Percentiles rank a stretch among this genome's conserved stretches.
Evolutionary conservation across 2,113 vertebrate genomes (phyloP).

Genomic region (Tiliqua scincoides): DNA sequence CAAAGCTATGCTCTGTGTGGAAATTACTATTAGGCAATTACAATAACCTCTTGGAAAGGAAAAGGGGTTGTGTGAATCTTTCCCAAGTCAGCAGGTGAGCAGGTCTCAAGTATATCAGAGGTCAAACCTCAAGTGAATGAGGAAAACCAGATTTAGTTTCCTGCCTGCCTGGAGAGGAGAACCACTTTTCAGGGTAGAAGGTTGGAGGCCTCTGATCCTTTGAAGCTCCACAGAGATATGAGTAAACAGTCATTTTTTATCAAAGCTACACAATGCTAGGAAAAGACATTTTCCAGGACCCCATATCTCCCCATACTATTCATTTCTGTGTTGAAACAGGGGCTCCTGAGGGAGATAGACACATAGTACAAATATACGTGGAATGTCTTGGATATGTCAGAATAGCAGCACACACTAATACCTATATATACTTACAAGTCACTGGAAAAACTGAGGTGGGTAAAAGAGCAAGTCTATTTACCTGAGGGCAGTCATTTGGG

Average conservation of each 20-base stretch:
- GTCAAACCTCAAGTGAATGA: not conserved
- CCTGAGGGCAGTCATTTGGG: too few relatives aligned
- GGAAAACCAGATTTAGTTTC: slow-evolving; percentile 25
- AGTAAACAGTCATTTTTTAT: slow-evolving; percentile 13
- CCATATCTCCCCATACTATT: slow-evolving; percentile 3
- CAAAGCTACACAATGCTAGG: slow-evolving; percentile 11
- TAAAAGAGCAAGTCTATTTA: too few relatives aligned
- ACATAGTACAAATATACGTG: not conserved
- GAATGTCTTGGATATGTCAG: not conserved
- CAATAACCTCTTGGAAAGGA: not conserved
- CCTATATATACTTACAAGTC: too few relatives aligned
- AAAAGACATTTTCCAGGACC: slow-evolving; percentile 27
- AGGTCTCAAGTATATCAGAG: not conserved
- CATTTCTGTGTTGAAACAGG: slow-evolving; percentile 1
- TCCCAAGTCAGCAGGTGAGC: not conserved
- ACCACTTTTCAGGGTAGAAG: slow-evolving; percentile 7
- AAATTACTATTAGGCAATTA: not conserved
- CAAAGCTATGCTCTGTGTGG: not conserved
- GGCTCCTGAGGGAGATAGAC: not conserved
- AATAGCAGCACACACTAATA: too few relatives aligned
- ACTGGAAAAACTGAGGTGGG: too few relatives aligned
- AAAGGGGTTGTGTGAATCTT: not conserved
- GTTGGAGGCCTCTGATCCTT: slow-evolving; percentile 25
- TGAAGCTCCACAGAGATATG: slow-evolving; percentile 2
- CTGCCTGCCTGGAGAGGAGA: slow-evolving; percentile 16